Evolutionary conservation across 2,888 invertebrate species (phyloP), one percentile per base, ranked within the genome.

Genomic region (Cacoxenus indagator): DNA sequence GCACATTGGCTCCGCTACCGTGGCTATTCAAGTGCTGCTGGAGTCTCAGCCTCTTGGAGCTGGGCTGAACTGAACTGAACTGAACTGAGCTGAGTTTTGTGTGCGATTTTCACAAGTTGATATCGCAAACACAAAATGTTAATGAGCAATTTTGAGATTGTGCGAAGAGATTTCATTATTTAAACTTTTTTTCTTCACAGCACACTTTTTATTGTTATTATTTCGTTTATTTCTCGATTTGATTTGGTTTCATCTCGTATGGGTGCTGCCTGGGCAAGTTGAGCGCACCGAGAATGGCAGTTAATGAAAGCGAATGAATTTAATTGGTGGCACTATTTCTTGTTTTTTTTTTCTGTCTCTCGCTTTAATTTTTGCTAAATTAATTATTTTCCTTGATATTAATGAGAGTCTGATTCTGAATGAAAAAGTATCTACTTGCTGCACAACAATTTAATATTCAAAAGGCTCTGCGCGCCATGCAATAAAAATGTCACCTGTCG

Each of bases 141-240:
- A 88, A 88, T 88, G 87, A 88, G 88, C 87, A 88, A 88, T 88
- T 88, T 87, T 77, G 86, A 88, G 87, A 88, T 88, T 86, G 87
- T 88, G 87, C 87, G 87, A 88, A 87, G 77, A 87, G 87, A 88
- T 88, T 85, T 87, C 86, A 81, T 81, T 81, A 81, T 81, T 82
- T 82, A 78, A 82, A 81, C 81, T 81, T 78, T 71, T 75, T 75
- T 73, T 75, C 66, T 71, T 71, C 31, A 62, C 61, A 67, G 46
- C 14, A 45, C 37, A 70, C 68, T 65, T 71, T 70, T 67, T 61
- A 26, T 26, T 69, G 69, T 73, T 77, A 81, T 81, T 81, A 78
- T 72, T 77, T 76, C 79, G 79, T 81, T 80, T 80, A 77, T 54
- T 81, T 80, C 14, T 29, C 17, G 29, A 45, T 54, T 65, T 65